Conservation (phyloP, 2,888 invertebrate genomes). For the Brachylomia viminalis region DNA sequence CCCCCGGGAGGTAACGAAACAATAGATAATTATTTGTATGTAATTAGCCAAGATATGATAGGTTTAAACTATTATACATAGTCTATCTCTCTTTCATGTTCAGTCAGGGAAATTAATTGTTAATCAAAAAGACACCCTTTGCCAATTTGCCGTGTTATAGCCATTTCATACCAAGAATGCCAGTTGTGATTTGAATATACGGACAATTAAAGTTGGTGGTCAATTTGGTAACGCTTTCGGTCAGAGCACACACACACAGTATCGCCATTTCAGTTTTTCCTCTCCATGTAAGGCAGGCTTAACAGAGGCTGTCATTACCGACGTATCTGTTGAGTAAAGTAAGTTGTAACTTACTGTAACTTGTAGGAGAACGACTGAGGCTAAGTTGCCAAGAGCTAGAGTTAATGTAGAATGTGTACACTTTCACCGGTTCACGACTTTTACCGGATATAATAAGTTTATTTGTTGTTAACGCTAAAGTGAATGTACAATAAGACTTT, state of each 20-base stretch:
- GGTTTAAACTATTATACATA: too few relatives aligned
- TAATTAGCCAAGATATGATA: neutral
- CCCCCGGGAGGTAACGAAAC: too few relatives aligned
- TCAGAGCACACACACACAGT: neutral
- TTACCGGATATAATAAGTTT: constrained; percentile 3
- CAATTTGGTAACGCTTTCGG: neutral
- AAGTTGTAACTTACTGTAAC: constrained; percentile 43
- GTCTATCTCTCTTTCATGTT: neutral
- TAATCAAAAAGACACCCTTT: neutral
- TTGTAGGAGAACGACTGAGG: constrained; percentile 33
- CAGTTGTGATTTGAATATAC: neutral
- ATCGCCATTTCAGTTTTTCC: neutral
- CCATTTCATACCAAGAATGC: neutral
- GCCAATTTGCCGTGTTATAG: neutral
- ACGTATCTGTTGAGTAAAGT: constrained; percentile 55
- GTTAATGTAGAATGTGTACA: constrained; percentile 41
- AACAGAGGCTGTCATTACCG: constrained; percentile 52
- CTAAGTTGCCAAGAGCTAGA: constrained; percentile 30
- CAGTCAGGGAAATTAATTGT: neutral
- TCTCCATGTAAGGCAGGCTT: constrained; percentile 19
- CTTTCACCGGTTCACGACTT: constrained; percentile 19
- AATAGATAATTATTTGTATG: neutral
- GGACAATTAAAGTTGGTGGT: neutral
- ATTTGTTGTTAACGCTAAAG: neutral
- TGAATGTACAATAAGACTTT: neutral